A percentile compares a stretch with the other conserved stretches of the same genome.
These are phyloP conservation scores for Panagrolaimus sp. DNA, from an alignment of 1,140 invertebrate species.

Conservation along the genomic window DNA sequence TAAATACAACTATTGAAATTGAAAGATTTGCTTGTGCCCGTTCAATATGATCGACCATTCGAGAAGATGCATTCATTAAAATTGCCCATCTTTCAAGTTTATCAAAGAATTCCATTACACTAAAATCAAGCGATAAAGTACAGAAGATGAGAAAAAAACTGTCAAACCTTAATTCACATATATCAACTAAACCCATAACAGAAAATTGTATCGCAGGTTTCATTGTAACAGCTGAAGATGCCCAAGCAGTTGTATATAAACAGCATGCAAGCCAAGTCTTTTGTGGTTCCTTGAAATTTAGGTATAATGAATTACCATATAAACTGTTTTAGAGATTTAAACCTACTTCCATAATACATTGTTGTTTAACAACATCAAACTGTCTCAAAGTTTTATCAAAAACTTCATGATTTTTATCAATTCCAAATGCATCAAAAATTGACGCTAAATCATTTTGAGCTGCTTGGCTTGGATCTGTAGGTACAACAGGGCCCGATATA, in stretches of 20 bases:
- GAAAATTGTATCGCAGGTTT: background rate
- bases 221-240: slow-evolving; percentile 38
- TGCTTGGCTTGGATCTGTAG: too few species aligned
- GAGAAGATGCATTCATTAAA: slow-evolving; percentile 78
- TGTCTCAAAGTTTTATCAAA: slow-evolving; percentile 44
- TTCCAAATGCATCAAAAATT: slow-evolving; percentile 37
- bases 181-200: background rate
- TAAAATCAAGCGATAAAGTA: slow-evolving; percentile 60
- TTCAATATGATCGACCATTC: slow-evolving; percentile 77
- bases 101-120: slow-evolving; percentile 85
- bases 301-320: too few species aligned
- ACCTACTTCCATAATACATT: too few species aligned
- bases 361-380: slow-evolving; percentile 39
- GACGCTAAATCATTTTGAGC: background rate
- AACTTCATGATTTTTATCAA: slow-evolving; percentile 41
- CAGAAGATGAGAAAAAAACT: background rate
- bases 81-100: slow-evolving; percentile 93
- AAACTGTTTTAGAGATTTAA: too few species aligned
- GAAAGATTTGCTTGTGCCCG: slow-evolving; percentile 83
- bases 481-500: too few species aligned
- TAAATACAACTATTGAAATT: slow-evolving; percentile 86
- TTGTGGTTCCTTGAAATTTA: slow-evolving; percentile 38
- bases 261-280: slow-evolving; percentile 45
- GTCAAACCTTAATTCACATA: slow-evolving; percentile 1
- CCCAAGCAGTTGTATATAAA: slow-evolving; percentile 45